phyloP scores from a whole-genome alignment of 2,888 invertebrate species.

The Heteropelma amictum region DNA sequence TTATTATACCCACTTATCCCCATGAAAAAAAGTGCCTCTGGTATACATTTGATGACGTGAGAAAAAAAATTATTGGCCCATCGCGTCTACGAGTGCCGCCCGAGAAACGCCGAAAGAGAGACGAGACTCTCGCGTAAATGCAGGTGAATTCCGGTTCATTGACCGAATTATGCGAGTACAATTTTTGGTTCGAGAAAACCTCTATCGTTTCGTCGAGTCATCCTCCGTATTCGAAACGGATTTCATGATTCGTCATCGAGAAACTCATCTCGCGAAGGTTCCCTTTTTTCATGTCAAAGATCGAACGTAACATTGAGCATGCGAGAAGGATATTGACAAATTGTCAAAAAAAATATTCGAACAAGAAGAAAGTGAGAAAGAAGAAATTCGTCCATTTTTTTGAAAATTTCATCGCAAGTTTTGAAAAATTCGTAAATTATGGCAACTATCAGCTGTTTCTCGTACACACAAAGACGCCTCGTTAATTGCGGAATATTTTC shows the following conservation, averaged over 20 bases:
- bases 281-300: neutral
- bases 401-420: neutral
- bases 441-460: neutral
- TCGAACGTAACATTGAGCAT: too few relatives aligned
- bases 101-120: neutral
- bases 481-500: too few relatives aligned
- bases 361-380: too few relatives aligned
- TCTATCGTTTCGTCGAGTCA: neutral
- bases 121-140: conserved; percentile 16
- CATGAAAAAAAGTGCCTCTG: too few relatives aligned
- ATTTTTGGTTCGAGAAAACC: neutral
- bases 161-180: conserved; percentile 38
- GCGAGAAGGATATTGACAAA: too few relatives aligned
- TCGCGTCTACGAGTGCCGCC: neutral
- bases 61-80: conserved; percentile 39
- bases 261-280: neutral
- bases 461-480: too few relatives aligned
- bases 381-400: too few relatives aligned
- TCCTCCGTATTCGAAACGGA: neutral
- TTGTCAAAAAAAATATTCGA: too few relatives aligned
- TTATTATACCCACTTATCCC: too few relatives aligned
- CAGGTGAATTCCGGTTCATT: conserved; percentile 27
- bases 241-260: neutral
- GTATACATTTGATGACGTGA: too few relatives aligned
- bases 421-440: neutral